Evolutionary conservation across 2,797 vertebrate genomes (phyloP), one percentile per base, ranked within the genome.

Genomic region (Caiman crocodilus): DNA sequence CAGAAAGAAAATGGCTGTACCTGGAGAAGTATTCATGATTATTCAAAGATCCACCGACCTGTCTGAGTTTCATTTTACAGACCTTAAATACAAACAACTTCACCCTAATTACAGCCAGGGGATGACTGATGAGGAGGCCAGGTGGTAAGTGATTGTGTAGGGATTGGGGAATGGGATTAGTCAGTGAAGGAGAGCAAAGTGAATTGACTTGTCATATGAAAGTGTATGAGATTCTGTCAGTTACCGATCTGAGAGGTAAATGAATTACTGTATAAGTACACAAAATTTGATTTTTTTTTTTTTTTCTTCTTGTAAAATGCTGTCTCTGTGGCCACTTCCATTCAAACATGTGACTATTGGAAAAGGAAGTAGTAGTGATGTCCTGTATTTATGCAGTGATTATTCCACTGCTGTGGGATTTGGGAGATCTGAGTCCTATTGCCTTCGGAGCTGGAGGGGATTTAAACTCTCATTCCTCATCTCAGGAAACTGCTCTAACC

Each of bases 151-250:
- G 35, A 23, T 25, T 14, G 23, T 50, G 14, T 35, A 9, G 35
- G 26, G 42, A 50, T 50, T 50, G 42, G 42, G 42, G 42, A 50
- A 50, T 23, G 35, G 13, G 23, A 23, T 73, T 69, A 25, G 69
- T 85, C 3, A 4, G 13, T 74, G 59, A 85, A 89, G 84, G 17
- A 65, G 28, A 79, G 15, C 7, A 69, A 87, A 75, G 16, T 55
- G 10, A 85, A 88, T n/a, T 71, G 75, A 84, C 35, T 71, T 58
- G 30, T 75, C 82, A 78, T 85, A 89, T 89, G 88, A 25, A 90
- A 73, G 14, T 26, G 21, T 50, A 25, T 73, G 25, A 42, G 30
- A 35, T 32, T 32, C 30, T 69, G 65, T 20, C 61, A 42, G 26
- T 92, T 58, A 20, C 0, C 4, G 55, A 28, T 57, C 23, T 67